These are phyloP conservation scores for Hapalemur alaotrensis DNA, from an alignment of 2,797 vertebrate species.

Conservation along the genomic window DNA sequence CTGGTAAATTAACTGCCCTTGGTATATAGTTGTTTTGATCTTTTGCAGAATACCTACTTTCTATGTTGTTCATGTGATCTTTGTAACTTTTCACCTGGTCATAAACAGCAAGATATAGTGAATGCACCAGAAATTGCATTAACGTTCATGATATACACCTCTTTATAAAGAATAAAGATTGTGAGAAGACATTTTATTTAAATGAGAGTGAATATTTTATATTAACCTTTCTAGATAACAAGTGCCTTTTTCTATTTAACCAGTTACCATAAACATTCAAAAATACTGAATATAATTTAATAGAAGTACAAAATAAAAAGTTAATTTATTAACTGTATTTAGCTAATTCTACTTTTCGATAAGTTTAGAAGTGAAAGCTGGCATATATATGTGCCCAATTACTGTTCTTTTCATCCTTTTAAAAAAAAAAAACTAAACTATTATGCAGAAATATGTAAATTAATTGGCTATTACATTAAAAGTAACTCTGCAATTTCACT, in stretches of 20 bases:
- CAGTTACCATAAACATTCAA: background rate
- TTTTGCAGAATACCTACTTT: background rate
- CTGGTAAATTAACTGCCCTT: background rate
- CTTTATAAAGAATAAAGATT: background rate
- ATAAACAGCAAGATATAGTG: background rate
- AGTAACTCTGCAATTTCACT: background rate
- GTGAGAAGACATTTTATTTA: background rate
- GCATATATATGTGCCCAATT: background rate
- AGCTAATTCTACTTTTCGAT: background rate
- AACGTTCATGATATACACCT: background rate
- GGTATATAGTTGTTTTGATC: background rate
- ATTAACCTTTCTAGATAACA: slow-evolving; percentile 8
- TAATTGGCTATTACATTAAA: background rate
- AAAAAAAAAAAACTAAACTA: background rate
- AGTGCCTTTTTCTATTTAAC: background rate
- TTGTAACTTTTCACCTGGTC: background rate
- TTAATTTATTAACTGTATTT: background rate
- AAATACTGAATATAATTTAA: slow-evolving; percentile 29
- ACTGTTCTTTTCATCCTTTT: background rate
- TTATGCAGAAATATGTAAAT: background rate
- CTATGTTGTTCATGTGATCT: background rate
- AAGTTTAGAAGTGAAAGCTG: background rate
- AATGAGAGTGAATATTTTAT: background rate
- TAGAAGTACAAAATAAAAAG: slow-evolving; percentile 29
- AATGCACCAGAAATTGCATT: background rate